Base-by-base conservation (phyloP, 2,797 vertebrate species). In the Lepilemur septentrionalis region DNA sequence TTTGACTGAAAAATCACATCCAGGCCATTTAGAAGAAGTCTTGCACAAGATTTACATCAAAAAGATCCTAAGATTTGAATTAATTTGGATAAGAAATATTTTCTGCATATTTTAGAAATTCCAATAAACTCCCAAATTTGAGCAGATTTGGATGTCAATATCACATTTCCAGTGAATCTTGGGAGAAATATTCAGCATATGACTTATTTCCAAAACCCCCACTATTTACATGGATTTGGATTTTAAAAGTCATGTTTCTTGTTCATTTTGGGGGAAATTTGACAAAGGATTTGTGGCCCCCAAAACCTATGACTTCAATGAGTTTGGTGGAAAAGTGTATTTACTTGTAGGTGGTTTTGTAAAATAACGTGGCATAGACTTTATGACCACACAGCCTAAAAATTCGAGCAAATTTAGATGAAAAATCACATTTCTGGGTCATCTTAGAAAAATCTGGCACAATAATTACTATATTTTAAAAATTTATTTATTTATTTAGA, bases 71-170 rank as follows among this genome's bases (percentile, higher is more conserved):
- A 69, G n/a, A 93, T 87, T 73, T 85, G 48, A 63, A 11, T 55
- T 25, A 89, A 55, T 35, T 82, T 73, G 65, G 50, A n/a, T 80
- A 23, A 91, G 75, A 91, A 96, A 52, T 22, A 91, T 89, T 83
- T 88, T 88, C 41, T 80, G 41, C n/a, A 76, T 70, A 65, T 59
- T 69, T 83, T 65, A 57, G 28, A 50, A 72, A 55, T 92, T 83
- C 7, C 25, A 88, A n/a, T 59, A 72, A 69, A 28, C 20, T 72
- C 48, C 46, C 35, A 61, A 57, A 48, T 70, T 43, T 89, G 78
- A 94, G 59, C 41, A 52, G n/a, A 83, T 48, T 61, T 78, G 63
- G 20, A n/a, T 83, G 52, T 83, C 88, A 96, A 89, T 23, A 78
- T 38, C 41, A 46, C 14, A 70, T 88, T 94, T 83, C 46, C 22